These are phyloP conservation scores for Limnephilus marmoratus DNA, from an alignment of 2,888 invertebrate species.

Conservation along the genomic window DNA sequence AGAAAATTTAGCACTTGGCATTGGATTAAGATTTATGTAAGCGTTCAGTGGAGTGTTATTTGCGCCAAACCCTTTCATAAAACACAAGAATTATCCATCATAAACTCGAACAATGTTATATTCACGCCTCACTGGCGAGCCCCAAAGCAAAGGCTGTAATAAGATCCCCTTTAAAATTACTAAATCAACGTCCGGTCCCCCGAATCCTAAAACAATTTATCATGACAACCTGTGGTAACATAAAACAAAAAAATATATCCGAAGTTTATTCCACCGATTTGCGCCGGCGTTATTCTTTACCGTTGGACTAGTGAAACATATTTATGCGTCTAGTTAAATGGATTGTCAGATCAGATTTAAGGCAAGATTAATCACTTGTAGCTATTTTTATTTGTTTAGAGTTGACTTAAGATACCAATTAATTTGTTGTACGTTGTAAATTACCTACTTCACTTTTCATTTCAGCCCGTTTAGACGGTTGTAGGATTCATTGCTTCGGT, in stretches of 20 bases:
- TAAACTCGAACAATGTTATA: slow-evolving; percentile 12
- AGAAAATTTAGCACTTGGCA: neutral
- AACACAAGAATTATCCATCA: slow-evolving; percentile 21
- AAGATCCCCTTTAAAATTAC: slow-evolving; percentile 53
- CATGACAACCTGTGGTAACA: slow-evolving; percentile 52
- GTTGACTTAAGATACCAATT: slow-evolving; percentile 10
- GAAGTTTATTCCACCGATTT: neutral
- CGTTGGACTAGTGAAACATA: slow-evolving; percentile 17
- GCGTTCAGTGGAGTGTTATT: neutral
- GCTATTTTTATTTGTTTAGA: slow-evolving; percentile 3
- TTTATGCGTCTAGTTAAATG: slow-evolving; percentile 39
- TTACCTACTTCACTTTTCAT: neutral
- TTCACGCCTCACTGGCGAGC: slow-evolving; percentile 15
- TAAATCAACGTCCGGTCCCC: slow-evolving; percentile 56
- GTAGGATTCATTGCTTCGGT: neutral
- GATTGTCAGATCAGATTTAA: slow-evolving; percentile 45
- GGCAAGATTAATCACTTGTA: slow-evolving; percentile 33
- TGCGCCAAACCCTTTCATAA: neutral
- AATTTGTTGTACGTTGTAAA: neutral
- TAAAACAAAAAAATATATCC: neutral
- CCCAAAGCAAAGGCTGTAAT: slow-evolving; percentile 32
- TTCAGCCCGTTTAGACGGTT: neutral
- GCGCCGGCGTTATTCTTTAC: slow-evolving; percentile 12
- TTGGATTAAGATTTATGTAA: neutral
- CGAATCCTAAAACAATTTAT: slow-evolving; percentile 53